Base-by-base conservation (phyloP, 2,113 vertebrate species). In the Corythornis vintsioides region DNA sequence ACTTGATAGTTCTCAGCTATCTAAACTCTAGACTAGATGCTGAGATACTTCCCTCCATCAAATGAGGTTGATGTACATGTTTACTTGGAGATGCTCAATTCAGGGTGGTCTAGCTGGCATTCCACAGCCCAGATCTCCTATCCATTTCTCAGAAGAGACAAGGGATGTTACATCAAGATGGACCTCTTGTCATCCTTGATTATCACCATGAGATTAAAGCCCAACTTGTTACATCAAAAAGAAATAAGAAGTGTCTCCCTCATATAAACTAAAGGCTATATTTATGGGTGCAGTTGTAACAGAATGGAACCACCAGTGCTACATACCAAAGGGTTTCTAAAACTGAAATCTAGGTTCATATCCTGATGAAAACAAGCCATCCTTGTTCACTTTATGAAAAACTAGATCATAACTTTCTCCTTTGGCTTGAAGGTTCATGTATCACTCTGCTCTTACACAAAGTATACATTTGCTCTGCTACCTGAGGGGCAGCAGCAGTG, bases 61-160 rank as follows among this genome's bases (percentile, higher is more conserved):
- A 63, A 63, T 6, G 15, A 7, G 18, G 15, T 3, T 75, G 63
- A 61, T 0, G 0, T 24, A 31, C 16, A 9, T n/a, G 40, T 73
- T 85, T 92, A 79, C 33, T 45, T 79, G 40, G 7, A 6, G 35
- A 75, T 77, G 42, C 38, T 77, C 59, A 59, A 0, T 52, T 92
- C 60, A 43, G 71, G 47, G 63, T 79, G 38, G 48, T 65, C 74
- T 59, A 45, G 11, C 5, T 52, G 25, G 43, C 33, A 89, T 35
- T 13, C 50, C 57, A 75, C 19, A 69, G 45, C 38, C 12, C 28
- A 48, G 16, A 33, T 19, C 20, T 66, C 60, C 60, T 26, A 16
- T 18, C 10, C 2, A 11, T 69, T 70, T 87, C 63, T 83, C 75
- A 66, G 12, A 93, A 75, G 55, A 92, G 19, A 69, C 9, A 53